These are phyloP conservation scores for Ennomos erosarius DNA, from an alignment of 2,888 invertebrate genomes.

Conservation along the genomic window DNA sequence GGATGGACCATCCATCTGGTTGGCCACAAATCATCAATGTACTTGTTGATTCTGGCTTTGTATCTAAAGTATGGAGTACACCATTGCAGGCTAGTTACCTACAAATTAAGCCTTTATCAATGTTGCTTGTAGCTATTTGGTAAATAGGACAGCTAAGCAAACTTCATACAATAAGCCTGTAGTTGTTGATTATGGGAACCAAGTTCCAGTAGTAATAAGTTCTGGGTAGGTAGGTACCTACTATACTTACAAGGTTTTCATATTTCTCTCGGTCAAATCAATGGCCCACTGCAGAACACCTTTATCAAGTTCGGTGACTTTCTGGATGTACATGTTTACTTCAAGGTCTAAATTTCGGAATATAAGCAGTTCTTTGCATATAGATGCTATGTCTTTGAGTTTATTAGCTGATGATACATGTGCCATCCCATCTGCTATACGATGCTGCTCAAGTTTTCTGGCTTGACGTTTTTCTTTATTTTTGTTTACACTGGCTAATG, in stretches of 20 bases:
- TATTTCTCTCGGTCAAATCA: slow-evolving; percentile 91
- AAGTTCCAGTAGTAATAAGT: too few species aligned
- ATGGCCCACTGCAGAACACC: slow-evolving; percentile 88
- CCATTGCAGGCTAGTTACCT: too few species aligned
- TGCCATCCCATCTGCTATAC: slow-evolving; percentile 85
- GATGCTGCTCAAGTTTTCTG: slow-evolving; percentile 85
- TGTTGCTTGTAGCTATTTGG: too few species aligned
- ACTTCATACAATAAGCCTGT: too few species aligned
- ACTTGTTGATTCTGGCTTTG: too few species aligned
- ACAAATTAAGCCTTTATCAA: too few species aligned
- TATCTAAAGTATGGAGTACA: too few species aligned
- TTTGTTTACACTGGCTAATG: slow-evolving; percentile 70
- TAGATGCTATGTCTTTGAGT: slow-evolving; percentile 83
- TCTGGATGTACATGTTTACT: slow-evolving; percentile 86
- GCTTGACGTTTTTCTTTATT: slow-evolving; percentile 87
- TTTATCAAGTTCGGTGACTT: slow-evolving; percentile 84
- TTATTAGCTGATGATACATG: slow-evolving; percentile 87
- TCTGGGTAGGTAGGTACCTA: too few species aligned
- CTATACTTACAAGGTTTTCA: slow-evolving; percentile 88
- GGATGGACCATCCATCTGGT: too few species aligned
- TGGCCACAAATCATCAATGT: too few species aligned
- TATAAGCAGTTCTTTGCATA: slow-evolving; percentile 86
- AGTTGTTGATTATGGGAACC: too few species aligned
- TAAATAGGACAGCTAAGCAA: not conserved
- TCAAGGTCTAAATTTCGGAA: slow-evolving; percentile 86